phyloP scores from a whole-genome alignment of 2,797 vertebrate species.

The Columba guinea region DNA sequence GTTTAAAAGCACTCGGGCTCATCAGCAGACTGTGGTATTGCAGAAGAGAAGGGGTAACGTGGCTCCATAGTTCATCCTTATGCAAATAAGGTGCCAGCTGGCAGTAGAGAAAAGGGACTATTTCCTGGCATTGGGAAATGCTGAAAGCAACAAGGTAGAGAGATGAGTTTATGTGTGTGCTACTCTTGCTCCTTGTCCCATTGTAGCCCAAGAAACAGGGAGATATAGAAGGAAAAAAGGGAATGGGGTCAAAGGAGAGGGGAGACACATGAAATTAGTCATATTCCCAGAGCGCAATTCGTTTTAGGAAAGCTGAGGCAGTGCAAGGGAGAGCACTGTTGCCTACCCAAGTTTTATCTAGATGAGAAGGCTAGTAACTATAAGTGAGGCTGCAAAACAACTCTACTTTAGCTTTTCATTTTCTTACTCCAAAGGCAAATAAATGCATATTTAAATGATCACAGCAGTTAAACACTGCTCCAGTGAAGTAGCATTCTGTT shows the following conservation, averaged over 20 bases:
- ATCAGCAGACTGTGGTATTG: not conserved
- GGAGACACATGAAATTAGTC: not conserved
- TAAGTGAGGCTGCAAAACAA: not conserved
- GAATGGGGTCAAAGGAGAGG: not conserved
- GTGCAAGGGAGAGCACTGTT: not conserved
- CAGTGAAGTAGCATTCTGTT: not conserved
- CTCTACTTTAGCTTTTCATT: not conserved
- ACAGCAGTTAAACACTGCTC: conserved; percentile 1
- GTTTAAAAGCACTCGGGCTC: not conserved
- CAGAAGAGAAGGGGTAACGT: not conserved
- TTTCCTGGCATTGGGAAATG: not conserved
- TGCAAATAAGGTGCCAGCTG: not conserved
- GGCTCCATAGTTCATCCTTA: not conserved
- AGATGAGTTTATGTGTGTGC: not conserved
- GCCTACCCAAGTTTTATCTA: not conserved
- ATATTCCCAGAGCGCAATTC: accelerated
- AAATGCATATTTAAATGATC: conserved; percentile 25
- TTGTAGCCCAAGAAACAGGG: not conserved
- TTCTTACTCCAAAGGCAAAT: not conserved
- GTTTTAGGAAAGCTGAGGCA: not conserved
- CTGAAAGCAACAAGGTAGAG: not conserved
- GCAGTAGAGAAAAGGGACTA: not conserved
- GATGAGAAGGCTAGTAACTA: not conserved
- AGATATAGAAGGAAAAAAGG: not conserved
- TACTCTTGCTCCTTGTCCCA: not conserved